These are phyloP conservation scores for Dasyornis broadbenti DNA, from an alignment of 2,113 vertebrate species.

Conservation along the genomic window DNA sequence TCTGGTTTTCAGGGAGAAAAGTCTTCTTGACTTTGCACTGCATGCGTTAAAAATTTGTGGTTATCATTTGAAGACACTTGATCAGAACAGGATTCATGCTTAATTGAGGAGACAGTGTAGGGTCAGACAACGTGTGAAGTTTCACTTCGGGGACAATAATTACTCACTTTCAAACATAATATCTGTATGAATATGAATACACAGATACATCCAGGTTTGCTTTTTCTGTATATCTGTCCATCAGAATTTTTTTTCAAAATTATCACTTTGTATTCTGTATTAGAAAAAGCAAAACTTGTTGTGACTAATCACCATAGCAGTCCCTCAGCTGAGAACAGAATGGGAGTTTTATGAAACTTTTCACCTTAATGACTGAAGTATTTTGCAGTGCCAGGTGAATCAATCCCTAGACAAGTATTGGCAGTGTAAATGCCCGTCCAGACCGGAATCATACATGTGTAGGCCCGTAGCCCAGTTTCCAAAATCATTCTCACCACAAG, in stretches of 20 bases:
- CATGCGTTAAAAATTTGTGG: not conserved
- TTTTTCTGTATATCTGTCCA: not conserved
- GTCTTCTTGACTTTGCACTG: not conserved
- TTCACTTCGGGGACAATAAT: not conserved
- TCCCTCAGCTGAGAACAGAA: not conserved
- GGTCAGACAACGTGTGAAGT: not conserved
- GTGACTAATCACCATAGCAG: not conserved
- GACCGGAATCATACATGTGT: rapidly evolving
- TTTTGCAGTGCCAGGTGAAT: not conserved
- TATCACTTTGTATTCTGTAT: not conserved
- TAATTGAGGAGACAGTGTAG: not conserved
- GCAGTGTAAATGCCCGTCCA: not conserved
- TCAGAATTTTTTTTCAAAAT: not conserved
- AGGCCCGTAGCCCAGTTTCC: not conserved
- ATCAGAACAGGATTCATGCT: not conserved
- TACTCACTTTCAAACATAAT: not conserved
- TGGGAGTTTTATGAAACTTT: not conserved
- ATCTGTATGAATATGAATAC: not conserved
- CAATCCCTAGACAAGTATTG: not conserved
- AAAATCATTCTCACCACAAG: not conserved
- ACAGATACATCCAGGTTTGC: rapidly evolving
- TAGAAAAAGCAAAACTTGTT: not conserved
- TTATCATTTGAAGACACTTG: not conserved
- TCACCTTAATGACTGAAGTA: not conserved
- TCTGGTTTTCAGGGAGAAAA: not conserved